Evolutionary conservation across 2,888 invertebrate genomes (phyloP).

Genomic region (Lampropteryx suffumata): DNA sequence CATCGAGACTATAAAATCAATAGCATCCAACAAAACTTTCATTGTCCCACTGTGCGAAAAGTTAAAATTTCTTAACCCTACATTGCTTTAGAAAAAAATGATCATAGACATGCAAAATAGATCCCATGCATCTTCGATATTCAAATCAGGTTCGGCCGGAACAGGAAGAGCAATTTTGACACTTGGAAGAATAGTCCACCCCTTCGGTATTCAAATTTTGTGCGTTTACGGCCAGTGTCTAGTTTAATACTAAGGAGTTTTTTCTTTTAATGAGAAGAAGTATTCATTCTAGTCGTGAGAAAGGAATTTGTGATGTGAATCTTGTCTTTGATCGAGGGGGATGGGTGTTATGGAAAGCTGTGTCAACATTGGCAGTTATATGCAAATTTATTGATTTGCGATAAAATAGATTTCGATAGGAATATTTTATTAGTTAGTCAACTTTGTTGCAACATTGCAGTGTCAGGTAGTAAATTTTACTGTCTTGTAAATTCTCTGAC

Average conservation of each 20-base stretch:
- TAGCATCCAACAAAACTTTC: constrained; percentile 43
- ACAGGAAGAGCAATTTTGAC: constrained; percentile 81
- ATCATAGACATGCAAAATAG: constrained; percentile 74
- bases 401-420: constrained; percentile 42
- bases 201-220: constrained; percentile 74
- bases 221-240: constrained; percentile 63
- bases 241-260: constrained; percentile 56
- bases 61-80: constrained; percentile 46
- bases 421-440: constrained; percentile 26
- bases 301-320: constrained; percentile 46
- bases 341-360: constrained; percentile 74
- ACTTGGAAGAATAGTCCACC: constrained; percentile 76
- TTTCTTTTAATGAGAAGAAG: constrained; percentile 49
- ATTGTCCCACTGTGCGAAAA: constrained; percentile 64
- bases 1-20: constrained; percentile 59
- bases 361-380: constrained; percentile 74
- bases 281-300: constrained; percentile 57
- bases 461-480: too few species aligned
- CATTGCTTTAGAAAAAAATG: constrained; percentile 34
- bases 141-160: constrained; percentile 67
- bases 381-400: constrained; percentile 61
- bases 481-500: too few species aligned
- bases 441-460: constrained; percentile 19
- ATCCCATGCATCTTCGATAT: constrained; percentile 64
- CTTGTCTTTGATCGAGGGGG: constrained; percentile 73